Conservation (phyloP, 2,113 vertebrate species). For the Bubalus kerabau region DNA sequence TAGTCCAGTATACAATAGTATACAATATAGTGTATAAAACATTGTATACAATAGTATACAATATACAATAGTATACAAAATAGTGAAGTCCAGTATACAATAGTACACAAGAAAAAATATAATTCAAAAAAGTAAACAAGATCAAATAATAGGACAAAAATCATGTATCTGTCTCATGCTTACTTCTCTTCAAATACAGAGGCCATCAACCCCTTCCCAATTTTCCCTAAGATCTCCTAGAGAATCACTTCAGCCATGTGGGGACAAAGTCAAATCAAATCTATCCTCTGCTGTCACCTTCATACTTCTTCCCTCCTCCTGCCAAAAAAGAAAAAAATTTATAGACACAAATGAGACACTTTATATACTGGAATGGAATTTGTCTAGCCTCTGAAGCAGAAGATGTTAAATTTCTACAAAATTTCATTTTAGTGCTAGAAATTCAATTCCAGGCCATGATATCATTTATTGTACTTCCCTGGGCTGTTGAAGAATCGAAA, state of each 20-base stretch:
- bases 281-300: not conserved
- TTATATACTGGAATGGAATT: not conserved
- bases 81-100: not conserved
- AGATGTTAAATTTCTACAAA: not conserved
- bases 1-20: not conserved
- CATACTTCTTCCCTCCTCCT: too few relatives aligned
- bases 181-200: not conserved
- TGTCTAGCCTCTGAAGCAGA: not conserved
- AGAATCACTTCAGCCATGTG: not conserved
- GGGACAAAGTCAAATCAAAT: not conserved
- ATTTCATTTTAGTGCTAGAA: not conserved
- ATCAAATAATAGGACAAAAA: not conserved
- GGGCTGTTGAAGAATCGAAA: conserved; percentile 7
- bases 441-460: not conserved
- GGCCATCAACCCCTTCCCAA: not conserved
- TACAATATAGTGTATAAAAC: not conserved
- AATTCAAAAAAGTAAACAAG: not conserved
- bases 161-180: not conserved
- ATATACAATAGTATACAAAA: not conserved
- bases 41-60: not conserved
- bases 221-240: not conserved
- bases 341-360: not conserved
- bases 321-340: not conserved
- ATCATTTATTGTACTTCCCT: conserved; percentile 24
- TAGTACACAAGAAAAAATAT: not conserved